Evolutionary conservation across 2,888 invertebrate species (phyloP), one percentile per base, ranked within the genome.

Genomic region (Keiferia lycopersicella): DNA sequence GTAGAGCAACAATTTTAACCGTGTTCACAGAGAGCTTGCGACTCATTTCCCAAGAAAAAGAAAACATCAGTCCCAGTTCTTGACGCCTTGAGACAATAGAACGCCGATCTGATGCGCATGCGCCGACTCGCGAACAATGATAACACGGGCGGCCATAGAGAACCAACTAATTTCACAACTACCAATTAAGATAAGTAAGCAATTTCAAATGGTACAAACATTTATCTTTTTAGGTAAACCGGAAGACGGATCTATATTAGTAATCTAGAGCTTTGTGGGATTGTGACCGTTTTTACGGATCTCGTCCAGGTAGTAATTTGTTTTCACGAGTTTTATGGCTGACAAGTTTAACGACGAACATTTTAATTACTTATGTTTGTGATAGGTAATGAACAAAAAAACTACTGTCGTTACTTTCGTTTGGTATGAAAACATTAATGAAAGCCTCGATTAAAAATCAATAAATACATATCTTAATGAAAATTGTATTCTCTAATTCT

Each of bases 41-140:
- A 73, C 75, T 85, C 75, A 82, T 82, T 88, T 88, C 87, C 83
- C 88, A 87, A 78, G 85, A 72, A 83, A 86, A 87, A 84, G 88
- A 87, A 86, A 53, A 77, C 71, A 48, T 30, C 39, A 82, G 82
- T 73, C 76, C 84, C 67, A 83, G 80, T 82, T 86, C 73, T 71
- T 73, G 80, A 77, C 73, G 78, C 70, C 73, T 75, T 72, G 66
- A 68, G 79, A 87, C 87, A 87, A 88, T 87, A 83, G 80, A 14
- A 53, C 50, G 65, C 56, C 6, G 62, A 69, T 67, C 64, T 66
- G 73, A 73, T 76, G 73, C 66, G 63, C 45, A n/a, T 38, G 59
- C 64, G 60, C 60, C 20, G 59, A 59, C 56, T 53, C 20, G 14
- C 22, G 12, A 53, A 57, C 63, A 65, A 63, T 61, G 22, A 62